Conservation (phyloP, 2,113 vertebrate genomes). For the Pelecanus crispus region DNA sequence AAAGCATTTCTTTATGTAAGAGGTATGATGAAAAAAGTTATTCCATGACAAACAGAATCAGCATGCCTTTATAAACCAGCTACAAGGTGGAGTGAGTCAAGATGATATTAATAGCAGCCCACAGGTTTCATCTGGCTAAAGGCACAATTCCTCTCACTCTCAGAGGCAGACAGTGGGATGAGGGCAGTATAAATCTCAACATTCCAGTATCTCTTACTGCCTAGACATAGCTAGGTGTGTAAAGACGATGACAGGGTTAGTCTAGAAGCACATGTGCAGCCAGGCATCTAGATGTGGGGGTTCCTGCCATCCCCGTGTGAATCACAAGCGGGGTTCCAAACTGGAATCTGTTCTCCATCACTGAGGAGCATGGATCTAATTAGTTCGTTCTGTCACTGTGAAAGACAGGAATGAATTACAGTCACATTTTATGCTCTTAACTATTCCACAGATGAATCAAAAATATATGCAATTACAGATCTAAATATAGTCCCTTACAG, state of each 20-base stretch:
- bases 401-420: conserved; percentile 18
- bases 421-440: background rate
- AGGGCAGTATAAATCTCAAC: background rate
- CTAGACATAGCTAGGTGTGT: background rate
- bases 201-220: background rate
- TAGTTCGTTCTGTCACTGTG: background rate
- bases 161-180: background rate
- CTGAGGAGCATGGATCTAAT: background rate
- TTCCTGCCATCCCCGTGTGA: background rate
- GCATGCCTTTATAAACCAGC: background rate
- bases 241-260: background rate
- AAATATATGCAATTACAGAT: conserved; percentile 12
- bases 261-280: background rate
- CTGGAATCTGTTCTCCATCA: background rate
- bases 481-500: conserved; percentile 10
- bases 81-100: background rate
- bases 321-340: background rate
- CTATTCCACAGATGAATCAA: background rate
- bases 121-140: background rate
- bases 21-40: background rate
- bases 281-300: background rate
- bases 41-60: background rate
- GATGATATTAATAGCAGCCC: background rate
- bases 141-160: background rate
- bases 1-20: background rate